phyloP scores from a whole-genome alignment of 2,797 vertebrate genomes.

The Xyrichtys novacula region DNA sequence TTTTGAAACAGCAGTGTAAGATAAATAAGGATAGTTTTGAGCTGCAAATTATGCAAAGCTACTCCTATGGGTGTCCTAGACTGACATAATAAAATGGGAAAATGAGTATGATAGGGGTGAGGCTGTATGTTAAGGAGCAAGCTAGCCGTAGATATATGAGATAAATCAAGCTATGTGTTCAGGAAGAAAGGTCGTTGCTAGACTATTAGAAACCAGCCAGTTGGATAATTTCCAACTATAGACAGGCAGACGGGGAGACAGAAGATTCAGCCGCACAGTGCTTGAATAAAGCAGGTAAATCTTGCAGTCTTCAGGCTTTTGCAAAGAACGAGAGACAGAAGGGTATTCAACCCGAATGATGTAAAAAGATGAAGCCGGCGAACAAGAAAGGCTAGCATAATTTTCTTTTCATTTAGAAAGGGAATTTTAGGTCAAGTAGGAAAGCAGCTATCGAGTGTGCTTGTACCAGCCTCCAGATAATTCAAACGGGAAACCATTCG shows the following conservation, averaged over 20 bases:
- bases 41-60: too few relatives aligned
- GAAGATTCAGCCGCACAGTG: background rate
- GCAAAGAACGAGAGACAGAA: background rate
- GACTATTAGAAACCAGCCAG: background rate
- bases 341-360: constrained; percentile 38
- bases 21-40: too few relatives aligned
- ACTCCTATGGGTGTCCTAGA: too few relatives aligned
- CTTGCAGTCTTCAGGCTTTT: constrained; percentile 16
- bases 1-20: too few relatives aligned
- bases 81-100: too few relatives aligned
- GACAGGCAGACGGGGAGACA: background rate
- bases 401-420: constrained; percentile 20
- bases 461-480: constrained; percentile 50
- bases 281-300: constrained; percentile 32
- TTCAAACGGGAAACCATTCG: constrained; percentile 67
- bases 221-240: background rate
- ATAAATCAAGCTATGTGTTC: too few relatives aligned
- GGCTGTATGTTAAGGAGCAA: too few relatives aligned
- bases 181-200: too few relatives aligned
- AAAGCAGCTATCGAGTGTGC: constrained; percentile 47
- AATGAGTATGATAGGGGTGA: too few relatives aligned
- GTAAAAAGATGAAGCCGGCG: constrained; percentile 42
- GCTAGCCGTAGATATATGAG: too few relatives aligned
- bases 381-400: constrained; percentile 23
- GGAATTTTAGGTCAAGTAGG: constrained; percentile 60